Evolutionary conservation across 2,113 vertebrate genomes (phyloP), one percentile per base, ranked within the genome.

Genomic region (Eudorcas thomsonii): DNA sequence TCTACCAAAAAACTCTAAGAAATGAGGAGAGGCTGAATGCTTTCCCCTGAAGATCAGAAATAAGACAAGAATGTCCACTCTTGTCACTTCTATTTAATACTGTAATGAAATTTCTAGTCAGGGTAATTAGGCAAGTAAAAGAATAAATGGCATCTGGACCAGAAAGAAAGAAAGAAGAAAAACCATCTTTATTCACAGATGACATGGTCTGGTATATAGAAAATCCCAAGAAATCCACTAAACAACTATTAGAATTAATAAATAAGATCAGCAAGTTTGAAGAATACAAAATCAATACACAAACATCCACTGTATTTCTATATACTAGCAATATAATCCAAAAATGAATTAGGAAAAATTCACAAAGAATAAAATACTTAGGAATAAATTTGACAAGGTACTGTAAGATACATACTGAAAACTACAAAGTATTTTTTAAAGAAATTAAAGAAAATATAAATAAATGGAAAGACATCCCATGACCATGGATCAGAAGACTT

Each of bases 81-180:
- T 74, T 39, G 59, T 59, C 21, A 96, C 57, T 88, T 83, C 28
- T 45, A 52, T 26, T 91, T 50, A 28, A 88, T 17, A 67, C n/a
- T 60, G 78, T 71, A 88, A 30, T 54, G 12, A 52, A 88, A 77
- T 48, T 81, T 84, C 50, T 80, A 59, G 50, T 84, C 4, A 59
- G 55, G 7, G n/a, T 64, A 84, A 36, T 59, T 94, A 96, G 88
- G 64, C 64, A 81, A 96, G 77, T 84, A 92, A 91, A 91, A 97
- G 9, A 93, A 86, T 43, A 86, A 83, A 82, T 83, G 43, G 16
- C n/a, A 39, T 33, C 36, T 60, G 57, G 55, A 52, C 36, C 80
- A 71, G 74, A 91, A 95, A 96, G 54, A 87, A 93, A 95, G 43
- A 39, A 97, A 71, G 30, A 59, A 88, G 28, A 52, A 83, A 88